These are phyloP conservation scores for Pangasianodon gigas DNA, from an alignment of 2,113 vertebrate genomes.

Conservation along the genomic window DNA sequence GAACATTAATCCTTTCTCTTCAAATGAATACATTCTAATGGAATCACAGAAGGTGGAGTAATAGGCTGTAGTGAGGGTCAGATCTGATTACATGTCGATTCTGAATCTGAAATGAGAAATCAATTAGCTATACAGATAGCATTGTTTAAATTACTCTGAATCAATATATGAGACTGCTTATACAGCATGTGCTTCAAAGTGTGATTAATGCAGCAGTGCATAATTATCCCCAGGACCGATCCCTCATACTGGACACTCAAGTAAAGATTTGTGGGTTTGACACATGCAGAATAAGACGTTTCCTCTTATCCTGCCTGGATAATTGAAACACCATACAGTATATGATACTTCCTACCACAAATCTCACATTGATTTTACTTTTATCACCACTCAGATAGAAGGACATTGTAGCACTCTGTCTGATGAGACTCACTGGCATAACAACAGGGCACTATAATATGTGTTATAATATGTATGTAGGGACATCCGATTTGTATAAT, in stretches of 20 bases:
- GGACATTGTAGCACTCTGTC: slow-evolving; percentile 45
- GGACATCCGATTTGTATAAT: slow-evolving; percentile 25
- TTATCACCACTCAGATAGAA: slow-evolving; percentile 57
- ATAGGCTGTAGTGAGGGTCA: slow-evolving; percentile 33
- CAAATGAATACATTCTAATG: slow-evolving; percentile 41
- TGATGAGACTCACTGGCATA: slow-evolving; percentile 43
- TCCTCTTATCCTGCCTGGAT: slow-evolving; percentile 33
- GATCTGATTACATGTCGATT: slow-evolving; percentile 45
- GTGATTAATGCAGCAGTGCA: slow-evolving; percentile 45
- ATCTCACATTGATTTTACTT: slow-evolving; percentile 69
- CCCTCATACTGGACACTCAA: slow-evolving; percentile 9
- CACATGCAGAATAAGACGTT: slow-evolving; percentile 25
- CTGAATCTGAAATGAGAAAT: slow-evolving; percentile 45
- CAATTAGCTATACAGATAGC: slow-evolving; percentile 53
- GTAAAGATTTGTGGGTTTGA: slow-evolving; percentile 47
- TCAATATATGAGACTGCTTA: slow-evolving; percentile 42
- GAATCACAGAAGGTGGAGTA: slow-evolving; percentile 16
- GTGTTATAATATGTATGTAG: neutral
- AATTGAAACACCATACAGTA: slow-evolving; percentile 42
- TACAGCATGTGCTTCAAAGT: slow-evolving; percentile 42
- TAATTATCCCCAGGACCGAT: slow-evolving; percentile 26
- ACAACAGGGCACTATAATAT: neutral
- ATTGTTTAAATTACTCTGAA: slow-evolving; percentile 52
- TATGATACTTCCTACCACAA: slow-evolving; percentile 60
- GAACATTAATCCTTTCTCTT: slow-evolving; percentile 37